Conservation (phyloP, 2,888 invertebrate genomes). For the Synergus itoensis region DNA sequence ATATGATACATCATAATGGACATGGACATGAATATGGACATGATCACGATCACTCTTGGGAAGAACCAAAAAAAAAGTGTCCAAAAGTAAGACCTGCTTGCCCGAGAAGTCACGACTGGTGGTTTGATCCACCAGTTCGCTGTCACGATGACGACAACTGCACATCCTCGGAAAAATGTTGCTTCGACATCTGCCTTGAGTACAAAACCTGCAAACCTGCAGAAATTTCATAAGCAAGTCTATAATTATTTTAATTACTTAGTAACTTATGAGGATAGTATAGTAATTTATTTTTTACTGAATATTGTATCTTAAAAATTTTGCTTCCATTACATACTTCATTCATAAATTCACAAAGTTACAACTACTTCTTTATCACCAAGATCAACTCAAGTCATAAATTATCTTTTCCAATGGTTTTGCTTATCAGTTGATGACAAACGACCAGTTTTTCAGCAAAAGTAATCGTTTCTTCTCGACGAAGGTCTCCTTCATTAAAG, state of each 20-base stretch:
- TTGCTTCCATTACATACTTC: background rate
- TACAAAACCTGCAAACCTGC: slow-evolving; percentile 50
- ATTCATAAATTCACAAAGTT: background rate
- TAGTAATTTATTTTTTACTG: background rate
- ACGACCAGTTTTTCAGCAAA: background rate
- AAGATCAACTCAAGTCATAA: background rate
- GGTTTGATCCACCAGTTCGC: slow-evolving; percentile 32
- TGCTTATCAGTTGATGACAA: slow-evolving; percentile 1
- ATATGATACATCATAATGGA: background rate
- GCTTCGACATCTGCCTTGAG: slow-evolving; percentile 51
- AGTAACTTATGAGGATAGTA: background rate
- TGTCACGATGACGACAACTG: slow-evolving; percentile 43
- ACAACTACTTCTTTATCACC: background rate
- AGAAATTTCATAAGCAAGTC: background rate
- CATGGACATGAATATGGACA: background rate
- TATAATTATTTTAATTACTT: background rate
- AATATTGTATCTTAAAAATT: background rate
- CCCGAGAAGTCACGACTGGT: slow-evolving; percentile 44
- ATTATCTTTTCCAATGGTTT: background rate
- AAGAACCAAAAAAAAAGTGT: slow-evolving; percentile 30
- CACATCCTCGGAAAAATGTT: slow-evolving; percentile 44
- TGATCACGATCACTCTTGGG: background rate
- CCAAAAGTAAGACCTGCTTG: slow-evolving; percentile 44
- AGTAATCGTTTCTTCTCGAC: background rate
- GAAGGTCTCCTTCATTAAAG: background rate